A percentile compares a stretch with the other conserved stretches of the same genome.
Evolutionary conservation across 1,140 invertebrate species (phyloP).

Genomic region (Drosophila triauraria): DNA sequence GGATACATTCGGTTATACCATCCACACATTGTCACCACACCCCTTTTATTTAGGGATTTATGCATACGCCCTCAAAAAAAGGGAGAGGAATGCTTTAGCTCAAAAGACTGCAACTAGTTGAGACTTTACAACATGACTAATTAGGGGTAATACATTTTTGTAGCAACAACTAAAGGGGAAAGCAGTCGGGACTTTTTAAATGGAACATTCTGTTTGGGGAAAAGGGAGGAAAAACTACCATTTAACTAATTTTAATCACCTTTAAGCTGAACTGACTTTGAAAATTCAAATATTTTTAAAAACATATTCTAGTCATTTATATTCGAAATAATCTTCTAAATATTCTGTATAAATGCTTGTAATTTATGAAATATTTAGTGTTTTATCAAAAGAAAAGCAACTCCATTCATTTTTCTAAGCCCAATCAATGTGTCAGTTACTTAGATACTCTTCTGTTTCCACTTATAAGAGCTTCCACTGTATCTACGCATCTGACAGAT

Average conservation of each 20-base stretch:
- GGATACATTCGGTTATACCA: constrained; percentile 10
- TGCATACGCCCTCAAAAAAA: constrained; percentile 43
- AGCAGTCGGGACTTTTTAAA: background rate
- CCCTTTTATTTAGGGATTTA: constrained; percentile 30
- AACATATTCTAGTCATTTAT: too few species aligned
- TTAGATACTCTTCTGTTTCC: background rate
- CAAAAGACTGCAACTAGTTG: constrained; percentile 7
- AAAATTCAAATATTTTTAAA: too few species aligned
- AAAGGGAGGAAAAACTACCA: too few species aligned
- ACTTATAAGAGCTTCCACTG: constrained; percentile 9
- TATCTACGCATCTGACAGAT: constrained; percentile 42
- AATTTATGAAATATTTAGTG: too few species aligned
- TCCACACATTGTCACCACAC: constrained; percentile 24
- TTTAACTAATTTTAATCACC: too few species aligned
- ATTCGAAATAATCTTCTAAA: too few species aligned
- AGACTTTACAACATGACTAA: constrained; percentile 54
- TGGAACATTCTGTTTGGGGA: background rate
- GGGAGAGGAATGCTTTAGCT: background rate
- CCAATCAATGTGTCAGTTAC: background rate
- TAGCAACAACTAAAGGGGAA: background rate
- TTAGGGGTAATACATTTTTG: constrained; percentile 60
- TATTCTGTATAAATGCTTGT: too few species aligned
- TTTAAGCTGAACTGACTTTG: too few species aligned
- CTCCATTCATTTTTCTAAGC: background rate
- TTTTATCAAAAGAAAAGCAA: too few species aligned